Evolutionary conservation across 2,113 vertebrate genomes (phyloP).

Genomic region (Ptyas mucosa): DNA sequence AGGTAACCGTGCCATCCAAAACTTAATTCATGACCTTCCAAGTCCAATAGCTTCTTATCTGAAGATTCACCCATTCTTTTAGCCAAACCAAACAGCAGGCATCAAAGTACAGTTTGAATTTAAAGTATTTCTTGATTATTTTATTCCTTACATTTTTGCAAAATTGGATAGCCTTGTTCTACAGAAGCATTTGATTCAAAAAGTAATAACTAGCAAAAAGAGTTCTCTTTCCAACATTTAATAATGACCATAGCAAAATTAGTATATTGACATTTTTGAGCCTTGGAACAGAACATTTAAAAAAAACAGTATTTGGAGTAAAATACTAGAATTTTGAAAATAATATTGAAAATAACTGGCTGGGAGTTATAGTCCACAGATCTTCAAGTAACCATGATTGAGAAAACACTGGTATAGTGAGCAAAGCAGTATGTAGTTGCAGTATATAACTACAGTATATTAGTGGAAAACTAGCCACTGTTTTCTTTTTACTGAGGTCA

Average conservation of each 20-base stretch:
- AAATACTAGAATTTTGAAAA: background rate
- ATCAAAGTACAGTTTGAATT: background rate
- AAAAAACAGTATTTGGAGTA: background rate
- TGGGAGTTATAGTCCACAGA: background rate
- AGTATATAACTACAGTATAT: background rate
- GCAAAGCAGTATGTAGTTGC: background rate
- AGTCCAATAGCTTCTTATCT: too few species aligned
- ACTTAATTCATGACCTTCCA: too few species aligned
- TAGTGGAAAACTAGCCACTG: background rate
- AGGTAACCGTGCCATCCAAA: too few species aligned
- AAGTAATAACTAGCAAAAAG: background rate
- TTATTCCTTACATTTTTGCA: background rate
- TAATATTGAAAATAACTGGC: background rate
- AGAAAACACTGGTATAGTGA: background rate
- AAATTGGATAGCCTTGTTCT: background rate
- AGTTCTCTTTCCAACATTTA: background rate
- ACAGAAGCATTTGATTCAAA: background rate
- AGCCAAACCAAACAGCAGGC: too few species aligned
- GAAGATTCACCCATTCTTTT: too few species aligned
- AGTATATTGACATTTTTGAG: background rate
- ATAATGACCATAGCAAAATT: background rate
- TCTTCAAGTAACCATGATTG: background rate
- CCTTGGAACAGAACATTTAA: background rate
- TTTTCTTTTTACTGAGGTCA: background rate
- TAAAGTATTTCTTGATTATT: background rate